These are phyloP conservation scores for Trachops cirrhosus DNA, from an alignment of 2,797 vertebrate genomes.

Conservation along the genomic window DNA sequence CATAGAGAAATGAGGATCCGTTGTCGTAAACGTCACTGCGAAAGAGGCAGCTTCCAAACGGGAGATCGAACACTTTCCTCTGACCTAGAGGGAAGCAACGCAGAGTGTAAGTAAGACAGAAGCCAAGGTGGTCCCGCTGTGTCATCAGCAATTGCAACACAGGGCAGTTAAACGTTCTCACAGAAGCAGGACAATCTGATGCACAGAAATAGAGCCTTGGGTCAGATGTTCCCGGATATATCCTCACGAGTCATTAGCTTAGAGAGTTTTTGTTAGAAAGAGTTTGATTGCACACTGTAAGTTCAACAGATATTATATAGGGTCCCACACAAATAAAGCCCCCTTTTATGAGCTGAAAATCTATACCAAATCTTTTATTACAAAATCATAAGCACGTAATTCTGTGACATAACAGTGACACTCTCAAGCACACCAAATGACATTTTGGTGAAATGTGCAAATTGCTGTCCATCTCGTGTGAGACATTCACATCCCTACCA, in stretches of 20 bases:
- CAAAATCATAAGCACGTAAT: too few relatives aligned
- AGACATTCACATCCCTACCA: too few relatives aligned
- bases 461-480: too few relatives aligned
- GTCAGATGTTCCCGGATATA: too few relatives aligned
- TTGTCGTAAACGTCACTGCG: constrained; percentile 96
- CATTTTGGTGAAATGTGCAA: too few relatives aligned
- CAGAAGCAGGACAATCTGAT: neutral
- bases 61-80: constrained; percentile 98
- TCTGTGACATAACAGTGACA: too few relatives aligned
- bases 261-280: neutral
- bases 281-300: neutral
- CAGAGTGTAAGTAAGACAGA: constrained; percentile 59
- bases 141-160: neutral
- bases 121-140: neutral
- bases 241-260: neutral
- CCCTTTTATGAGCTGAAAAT: too few relatives aligned
- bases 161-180: neutral
- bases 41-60: constrained; percentile 95
- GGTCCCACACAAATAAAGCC: too few relatives aligned
- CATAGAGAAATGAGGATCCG: constrained; percentile 88
- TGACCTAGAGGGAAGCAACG: constrained; percentile 87
- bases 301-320: neutral
- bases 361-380: too few relatives aligned
- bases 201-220: neutral
- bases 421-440: too few relatives aligned